These are phyloP conservation scores for Encarsia formosa DNA, from an alignment of 2,888 invertebrate species.

Conservation along the genomic window DNA sequence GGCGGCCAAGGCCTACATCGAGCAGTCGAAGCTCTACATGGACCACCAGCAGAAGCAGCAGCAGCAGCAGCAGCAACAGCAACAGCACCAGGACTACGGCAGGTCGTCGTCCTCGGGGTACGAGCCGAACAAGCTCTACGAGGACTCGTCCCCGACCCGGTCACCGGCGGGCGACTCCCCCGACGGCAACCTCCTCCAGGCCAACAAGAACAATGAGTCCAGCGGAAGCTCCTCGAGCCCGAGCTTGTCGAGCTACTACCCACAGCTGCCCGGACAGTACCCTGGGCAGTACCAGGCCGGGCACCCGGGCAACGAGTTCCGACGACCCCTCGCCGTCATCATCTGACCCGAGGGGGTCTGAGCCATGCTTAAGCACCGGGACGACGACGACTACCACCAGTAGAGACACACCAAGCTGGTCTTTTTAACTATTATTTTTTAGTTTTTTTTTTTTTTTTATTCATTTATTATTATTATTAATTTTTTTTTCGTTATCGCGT, in stretches of 20 bases:
- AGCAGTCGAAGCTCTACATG: constrained; percentile 69
- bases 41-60: constrained; percentile 54
- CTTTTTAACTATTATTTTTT: background rate
- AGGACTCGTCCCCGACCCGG: constrained; percentile 55
- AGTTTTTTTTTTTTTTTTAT: background rate
- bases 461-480: constrained; percentile 1
- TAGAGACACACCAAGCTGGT: background rate
- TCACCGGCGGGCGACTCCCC: constrained; percentile 57
- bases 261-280: constrained; percentile 67
- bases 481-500: constrained; percentile 2
- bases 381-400: constrained; percentile 1
- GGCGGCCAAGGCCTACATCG: constrained; percentile 72
- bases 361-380: constrained; percentile 33
- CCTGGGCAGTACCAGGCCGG: no score
- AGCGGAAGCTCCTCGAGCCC: constrained; percentile 48
- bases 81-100: constrained; percentile 12
- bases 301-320: constrained; percentile 63
- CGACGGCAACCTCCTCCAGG: constrained; percentile 42
- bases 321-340: constrained; percentile 73
- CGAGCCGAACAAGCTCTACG: constrained; percentile 60
- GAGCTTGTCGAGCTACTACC: constrained; percentile 44
- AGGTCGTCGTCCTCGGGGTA: constrained; percentile 60
- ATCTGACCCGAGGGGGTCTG: constrained; percentile 69
- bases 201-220: constrained; percentile 33
- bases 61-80: background rate